phyloP scores from a whole-genome alignment of 1,140 invertebrate genomes.

The Bombyx mori region DNA sequence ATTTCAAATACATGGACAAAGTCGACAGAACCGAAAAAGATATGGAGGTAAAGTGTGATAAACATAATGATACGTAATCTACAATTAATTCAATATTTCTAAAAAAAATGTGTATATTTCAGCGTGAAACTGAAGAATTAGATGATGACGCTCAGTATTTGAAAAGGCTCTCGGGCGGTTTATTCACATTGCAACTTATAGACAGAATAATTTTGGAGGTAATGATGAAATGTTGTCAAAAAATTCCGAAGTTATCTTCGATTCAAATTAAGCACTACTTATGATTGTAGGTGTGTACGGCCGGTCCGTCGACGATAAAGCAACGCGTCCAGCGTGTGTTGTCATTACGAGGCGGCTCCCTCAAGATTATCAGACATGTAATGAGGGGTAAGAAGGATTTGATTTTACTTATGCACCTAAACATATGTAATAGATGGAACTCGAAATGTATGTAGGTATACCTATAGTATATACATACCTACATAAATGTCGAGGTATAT shows the following conservation, averaged over 20 bases:
- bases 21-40: conserved; percentile 89
- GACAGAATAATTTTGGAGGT: conserved; percentile 97
- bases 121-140: conserved; percentile 54
- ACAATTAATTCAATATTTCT: conserved; percentile 6
- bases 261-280: neutral
- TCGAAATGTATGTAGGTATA: too few species aligned
- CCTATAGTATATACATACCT: too few species aligned
- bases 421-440: too few species aligned
- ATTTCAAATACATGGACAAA: conserved; percentile 98
- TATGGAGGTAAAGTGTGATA: conserved; percentile 71
- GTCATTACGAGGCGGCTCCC: conserved; percentile 88
- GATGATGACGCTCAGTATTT: conserved; percentile 85
- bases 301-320: conserved; percentile 83
- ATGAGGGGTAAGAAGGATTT: conserved; percentile 81
- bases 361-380: conserved; percentile 95
- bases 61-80: neutral
- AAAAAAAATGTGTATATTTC: conserved; percentile 6
- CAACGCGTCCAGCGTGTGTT: conserved; percentile 91
- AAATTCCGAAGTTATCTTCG: neutral
- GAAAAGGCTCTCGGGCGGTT: conserved; percentile 89
- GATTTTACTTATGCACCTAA: neutral
- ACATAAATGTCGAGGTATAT: too few species aligned
- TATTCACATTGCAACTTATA: conserved; percentile 96
- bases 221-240: conserved; percentile 1
- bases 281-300: conserved; percentile 75